These are phyloP conservation scores for Chionodraco myersi DNA, from an alignment of 2,113 vertebrate species.

Conservation along the genomic window DNA sequence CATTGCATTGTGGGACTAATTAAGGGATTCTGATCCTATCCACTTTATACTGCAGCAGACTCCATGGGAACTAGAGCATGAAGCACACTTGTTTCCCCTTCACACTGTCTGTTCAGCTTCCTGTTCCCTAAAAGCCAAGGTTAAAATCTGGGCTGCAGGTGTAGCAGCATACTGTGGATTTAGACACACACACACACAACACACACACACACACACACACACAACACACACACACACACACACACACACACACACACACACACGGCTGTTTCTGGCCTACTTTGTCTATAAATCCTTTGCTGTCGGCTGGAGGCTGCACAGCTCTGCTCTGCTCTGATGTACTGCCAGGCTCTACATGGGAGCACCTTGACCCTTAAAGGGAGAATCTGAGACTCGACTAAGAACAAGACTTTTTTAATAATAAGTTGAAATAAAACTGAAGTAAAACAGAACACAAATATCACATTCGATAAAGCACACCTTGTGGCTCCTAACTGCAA, in stretches of 20 bases:
- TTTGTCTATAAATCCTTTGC: slow-evolving; percentile 14
- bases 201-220: background rate
- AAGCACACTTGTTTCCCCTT: background rate
- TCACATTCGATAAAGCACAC: background rate
- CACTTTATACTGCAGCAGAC: background rate
- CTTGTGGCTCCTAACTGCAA: too few relatives aligned
- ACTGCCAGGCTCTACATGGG: background rate
- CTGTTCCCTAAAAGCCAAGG: slow-evolving; percentile 27
- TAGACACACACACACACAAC: background rate
- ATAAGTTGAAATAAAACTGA: background rate
- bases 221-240: background rate
- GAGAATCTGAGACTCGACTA: background rate
- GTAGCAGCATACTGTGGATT: slow-evolving; percentile 14
- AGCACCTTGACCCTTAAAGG: slow-evolving; percentile 1
- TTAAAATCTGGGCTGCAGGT: slow-evolving; percentile 59
- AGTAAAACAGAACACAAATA: background rate
- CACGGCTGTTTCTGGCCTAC: slow-evolving; percentile 21
- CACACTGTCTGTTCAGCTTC: background rate
- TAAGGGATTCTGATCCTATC: too few relatives aligned
- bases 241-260: background rate
- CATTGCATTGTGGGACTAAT: too few relatives aligned
- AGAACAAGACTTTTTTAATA: background rate
- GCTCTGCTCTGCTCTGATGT: background rate
- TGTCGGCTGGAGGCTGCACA: background rate
- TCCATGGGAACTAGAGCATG: slow-evolving; percentile 2